Evolutionary conservation across 2,113 vertebrate genomes (phyloP).

Genomic region (Centrocercus urophasianus): DNA sequence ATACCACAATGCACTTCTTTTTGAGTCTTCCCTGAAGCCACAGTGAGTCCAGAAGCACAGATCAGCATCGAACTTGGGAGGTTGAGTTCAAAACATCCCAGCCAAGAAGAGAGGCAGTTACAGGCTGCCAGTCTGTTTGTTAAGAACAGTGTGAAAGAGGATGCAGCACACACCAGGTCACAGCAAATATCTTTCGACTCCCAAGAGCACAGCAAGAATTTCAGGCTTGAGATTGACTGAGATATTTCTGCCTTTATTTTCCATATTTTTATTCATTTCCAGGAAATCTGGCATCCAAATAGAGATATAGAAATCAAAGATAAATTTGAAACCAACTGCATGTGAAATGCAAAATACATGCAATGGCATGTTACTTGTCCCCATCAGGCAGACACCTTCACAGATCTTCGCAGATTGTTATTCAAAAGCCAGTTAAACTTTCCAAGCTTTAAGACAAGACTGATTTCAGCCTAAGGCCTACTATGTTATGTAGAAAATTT

Average conservation of each 20-base stretch:
- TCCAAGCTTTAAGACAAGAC: background rate
- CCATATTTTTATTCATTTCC: background rate
- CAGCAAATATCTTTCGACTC: background rate
- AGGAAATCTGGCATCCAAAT: background rate
- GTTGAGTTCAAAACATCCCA: background rate
- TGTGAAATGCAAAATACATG: background rate
- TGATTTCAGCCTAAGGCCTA: background rate
- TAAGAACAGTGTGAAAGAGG: background rate
- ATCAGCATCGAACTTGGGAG: rapidly evolving
- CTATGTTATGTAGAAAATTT: background rate
- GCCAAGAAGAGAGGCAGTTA: background rate
- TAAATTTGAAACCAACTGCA: background rate
- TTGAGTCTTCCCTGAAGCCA: background rate
- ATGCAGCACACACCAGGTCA: rapidly evolving
- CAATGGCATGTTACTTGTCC: background rate
- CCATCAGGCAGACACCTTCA: background rate
- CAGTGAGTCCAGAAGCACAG: background rate
- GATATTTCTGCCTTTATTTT: background rate
- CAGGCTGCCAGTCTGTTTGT: background rate
- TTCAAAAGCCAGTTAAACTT: background rate
- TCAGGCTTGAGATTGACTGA: background rate
- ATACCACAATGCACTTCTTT: rapidly evolving
- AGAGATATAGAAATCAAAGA: background rate
- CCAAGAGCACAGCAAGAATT: background rate
- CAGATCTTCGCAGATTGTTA: background rate